Conservation (phyloP, 1,140 invertebrate species). For the Polypedilum pembai region DNA sequence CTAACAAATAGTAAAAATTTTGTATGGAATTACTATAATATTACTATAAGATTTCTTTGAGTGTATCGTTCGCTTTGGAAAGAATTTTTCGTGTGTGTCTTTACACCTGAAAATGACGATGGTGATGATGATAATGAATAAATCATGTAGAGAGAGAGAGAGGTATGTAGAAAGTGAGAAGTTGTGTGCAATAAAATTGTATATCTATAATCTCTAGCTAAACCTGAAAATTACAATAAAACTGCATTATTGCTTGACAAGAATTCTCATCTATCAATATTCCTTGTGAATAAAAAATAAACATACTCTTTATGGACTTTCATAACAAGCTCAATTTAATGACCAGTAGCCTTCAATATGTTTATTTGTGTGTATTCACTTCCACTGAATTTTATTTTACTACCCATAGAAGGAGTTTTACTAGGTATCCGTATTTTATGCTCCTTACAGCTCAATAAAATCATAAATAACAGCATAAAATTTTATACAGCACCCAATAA, state of each 20-base stretch:
- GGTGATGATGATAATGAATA: background rate
- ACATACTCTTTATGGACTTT: slow-evolving; percentile 2
- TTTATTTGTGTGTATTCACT: background rate
- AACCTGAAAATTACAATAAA: too few species aligned
- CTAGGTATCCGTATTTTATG: background rate
- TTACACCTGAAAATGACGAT: background rate
- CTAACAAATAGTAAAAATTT: too few species aligned
- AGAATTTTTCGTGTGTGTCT: background rate
- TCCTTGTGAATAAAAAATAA: background rate
- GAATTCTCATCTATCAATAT: background rate
- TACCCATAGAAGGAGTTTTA: background rate
- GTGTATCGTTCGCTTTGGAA: background rate
- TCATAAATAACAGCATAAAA: slow-evolving; percentile 28
- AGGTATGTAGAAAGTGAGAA: too few species aligned
- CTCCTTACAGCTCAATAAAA: slow-evolving; percentile 23
- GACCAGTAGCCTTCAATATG: slow-evolving; percentile 21
- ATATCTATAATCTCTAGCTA: too few species aligned
- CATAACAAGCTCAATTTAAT: slow-evolving; percentile 25
- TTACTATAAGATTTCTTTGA: background rate
- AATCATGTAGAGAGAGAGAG: background rate
- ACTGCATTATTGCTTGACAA: too few species aligned
- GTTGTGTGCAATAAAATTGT: background rate
- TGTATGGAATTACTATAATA: too few species aligned
- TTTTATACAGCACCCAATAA: slow-evolving; percentile 23
- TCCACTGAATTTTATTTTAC: slow-evolving; percentile 16